Conservation (phyloP, 2,888 invertebrate genomes). For the Nephrotoma flavescens region DNA sequence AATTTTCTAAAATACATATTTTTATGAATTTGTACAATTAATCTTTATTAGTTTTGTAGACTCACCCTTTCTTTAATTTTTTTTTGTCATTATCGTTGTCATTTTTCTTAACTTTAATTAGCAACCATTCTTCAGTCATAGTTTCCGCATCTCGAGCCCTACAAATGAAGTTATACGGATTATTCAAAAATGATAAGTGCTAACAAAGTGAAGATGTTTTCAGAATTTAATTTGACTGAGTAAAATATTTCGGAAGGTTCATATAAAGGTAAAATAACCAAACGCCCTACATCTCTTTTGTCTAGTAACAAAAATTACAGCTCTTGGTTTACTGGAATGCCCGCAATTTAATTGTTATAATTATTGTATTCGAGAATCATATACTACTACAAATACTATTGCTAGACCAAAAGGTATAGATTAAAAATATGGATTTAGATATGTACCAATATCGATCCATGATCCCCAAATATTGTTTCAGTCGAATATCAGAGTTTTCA, state of each 20-base stretch:
- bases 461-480: slow-evolving; percentile 42
- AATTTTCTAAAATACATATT: slow-evolving; percentile 18
- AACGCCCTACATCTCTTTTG: no score
- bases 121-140: slow-evolving; percentile 36
- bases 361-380: no score
- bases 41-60: background rate
- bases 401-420: no score
- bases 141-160: slow-evolving; percentile 39
- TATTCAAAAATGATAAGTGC: background rate
- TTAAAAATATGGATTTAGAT: no score
- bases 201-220: background rate
- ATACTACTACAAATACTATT: no score
- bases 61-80: slow-evolving; percentile 16
- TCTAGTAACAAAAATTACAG: no score
- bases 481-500: slow-evolving; percentile 41
- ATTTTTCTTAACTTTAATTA: slow-evolving; percentile 6
- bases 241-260: no score
- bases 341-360: no score
- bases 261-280: no score
- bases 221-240: background rate
- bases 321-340: no score
- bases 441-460: slow-evolving; percentile 23
- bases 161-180: slow-evolving; percentile 15
- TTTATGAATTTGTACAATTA: slow-evolving; percentile 29
- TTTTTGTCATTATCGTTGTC: slow-evolving; percentile 17